These are phyloP conservation scores for Coracias cyanogaster DNA, from an alignment of 2,797 vertebrate genomes.

Conservation along the genomic window DNA sequence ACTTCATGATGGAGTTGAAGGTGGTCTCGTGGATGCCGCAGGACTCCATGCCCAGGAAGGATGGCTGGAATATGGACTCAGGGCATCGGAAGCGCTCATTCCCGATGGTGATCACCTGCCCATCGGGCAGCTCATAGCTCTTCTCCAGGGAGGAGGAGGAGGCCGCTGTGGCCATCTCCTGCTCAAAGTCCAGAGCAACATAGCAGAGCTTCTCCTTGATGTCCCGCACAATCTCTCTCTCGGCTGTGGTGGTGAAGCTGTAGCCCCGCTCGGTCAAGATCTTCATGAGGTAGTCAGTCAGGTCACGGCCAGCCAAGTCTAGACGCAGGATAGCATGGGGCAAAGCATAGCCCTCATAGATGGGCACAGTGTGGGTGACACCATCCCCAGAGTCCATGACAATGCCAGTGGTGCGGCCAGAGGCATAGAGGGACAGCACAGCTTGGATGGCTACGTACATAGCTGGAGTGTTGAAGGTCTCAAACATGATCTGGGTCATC, in stretches of 20 bases:
- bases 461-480: too few species aligned
- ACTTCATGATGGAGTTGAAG: constrained; percentile 76
- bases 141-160: constrained; percentile 58
- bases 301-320: too few species aligned
- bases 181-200: constrained; percentile 57
- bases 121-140: constrained; percentile 45
- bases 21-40: constrained; percentile 56
- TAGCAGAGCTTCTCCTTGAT: too few species aligned
- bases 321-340: too few species aligned
- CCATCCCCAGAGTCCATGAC: constrained; percentile 42
- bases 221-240: too few species aligned
- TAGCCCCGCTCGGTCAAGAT: too few species aligned
- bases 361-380: constrained; percentile 16
- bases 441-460: too few species aligned
- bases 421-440: too few species aligned
- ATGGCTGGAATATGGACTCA: constrained; percentile 62
- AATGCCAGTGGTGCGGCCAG: constrained; percentile 26
- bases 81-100: constrained; percentile 66
- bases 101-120: constrained; percentile 54
- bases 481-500: too few species aligned
- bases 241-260: too few species aligned
- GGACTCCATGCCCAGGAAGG: constrained; percentile 69
- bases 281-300: too few species aligned
- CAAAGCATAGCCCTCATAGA: neutral
- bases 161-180: constrained; percentile 64